A percentile compares a stretch with the other conserved stretches of the same genome.
These are phyloP conservation scores for Microctenopoma steveboyesi DNA, from an alignment of 2,797 vertebrate genomes.

Conservation along the genomic window DNA sequence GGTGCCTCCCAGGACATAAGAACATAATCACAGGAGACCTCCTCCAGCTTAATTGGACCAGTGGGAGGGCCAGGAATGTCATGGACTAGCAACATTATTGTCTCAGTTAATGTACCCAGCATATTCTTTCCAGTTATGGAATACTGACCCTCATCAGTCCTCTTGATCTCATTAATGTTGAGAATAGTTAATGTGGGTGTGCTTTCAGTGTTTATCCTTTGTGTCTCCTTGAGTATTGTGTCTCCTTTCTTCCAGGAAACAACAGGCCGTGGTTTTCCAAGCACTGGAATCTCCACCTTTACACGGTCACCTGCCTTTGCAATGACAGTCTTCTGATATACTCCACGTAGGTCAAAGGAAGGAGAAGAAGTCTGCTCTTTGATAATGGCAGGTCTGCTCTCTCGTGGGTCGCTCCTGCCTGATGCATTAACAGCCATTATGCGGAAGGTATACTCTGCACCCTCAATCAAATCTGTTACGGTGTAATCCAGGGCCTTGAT, in stretches of 20 bases:
- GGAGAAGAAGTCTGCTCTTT: conserved; percentile 94
- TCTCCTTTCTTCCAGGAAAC: conserved; percentile 97
- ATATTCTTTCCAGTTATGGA: conserved; percentile 94
- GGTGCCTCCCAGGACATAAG: conserved; percentile 96
- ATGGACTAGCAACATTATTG: conserved; percentile 92
- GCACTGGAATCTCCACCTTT: conserved; percentile 97
- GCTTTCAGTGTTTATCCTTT: conserved; percentile 94
- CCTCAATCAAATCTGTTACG: conserved; percentile 91
- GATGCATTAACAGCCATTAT: conserved; percentile 98
- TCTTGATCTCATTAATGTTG: conserved; percentile 91
- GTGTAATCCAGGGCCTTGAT: conserved; percentile 93
- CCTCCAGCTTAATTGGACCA: conserved; percentile 95
- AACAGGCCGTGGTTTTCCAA: conserved; percentile 93
- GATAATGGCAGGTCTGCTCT: conserved; percentile 93
- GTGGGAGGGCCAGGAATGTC: conserved; percentile 96
- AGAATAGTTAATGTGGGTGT: conserved; percentile 94
- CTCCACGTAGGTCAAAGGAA: conserved; percentile 92
- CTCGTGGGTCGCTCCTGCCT: conserved; percentile 95
- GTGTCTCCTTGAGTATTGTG: conserved; percentile 90
- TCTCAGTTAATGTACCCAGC: conserved; percentile 92
- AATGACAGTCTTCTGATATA: conserved; percentile 94
- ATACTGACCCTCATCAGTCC: conserved; percentile 92
- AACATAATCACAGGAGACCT: conserved; percentile 95
- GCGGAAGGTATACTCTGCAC: conserved; percentile 95
- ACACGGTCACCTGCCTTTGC: conserved; percentile 96